phyloP scores from a whole-genome alignment of 2,888 invertebrate species.

The Ophion ellenae region DNA sequence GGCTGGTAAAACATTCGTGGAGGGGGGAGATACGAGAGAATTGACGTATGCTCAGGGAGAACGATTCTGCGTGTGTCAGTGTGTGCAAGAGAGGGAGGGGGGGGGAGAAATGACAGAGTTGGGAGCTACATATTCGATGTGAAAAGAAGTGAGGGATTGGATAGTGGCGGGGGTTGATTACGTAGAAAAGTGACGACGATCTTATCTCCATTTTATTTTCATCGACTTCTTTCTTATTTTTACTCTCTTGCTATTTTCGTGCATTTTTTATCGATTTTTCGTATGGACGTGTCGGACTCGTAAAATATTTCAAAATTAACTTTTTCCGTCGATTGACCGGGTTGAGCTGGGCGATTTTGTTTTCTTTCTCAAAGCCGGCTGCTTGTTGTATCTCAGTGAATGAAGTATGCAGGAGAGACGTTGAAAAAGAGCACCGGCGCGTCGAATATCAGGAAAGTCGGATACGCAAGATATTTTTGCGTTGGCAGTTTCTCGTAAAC shows the following conservation, averaged over 20 bases:
- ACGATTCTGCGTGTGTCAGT: slow-evolving; percentile 11
- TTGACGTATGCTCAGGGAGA: slow-evolving; percentile 28
- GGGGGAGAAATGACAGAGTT: slow-evolving; percentile 36
- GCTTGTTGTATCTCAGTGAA: neutral
- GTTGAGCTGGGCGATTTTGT: neutral
- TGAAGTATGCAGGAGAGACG: neutral
- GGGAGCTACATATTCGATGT: slow-evolving; percentile 20
- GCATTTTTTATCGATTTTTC: neutral
- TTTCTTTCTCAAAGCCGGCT: neutral
- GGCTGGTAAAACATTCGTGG: slow-evolving; percentile 35
- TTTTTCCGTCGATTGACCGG: neutral
- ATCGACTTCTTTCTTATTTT: slow-evolving; percentile 4
- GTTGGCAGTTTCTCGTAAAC: neutral
- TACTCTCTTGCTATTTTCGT: neutral
- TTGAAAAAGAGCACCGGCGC: neutral
- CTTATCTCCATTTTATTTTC: slow-evolving; percentile 3
- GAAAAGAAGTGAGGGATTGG: neutral
- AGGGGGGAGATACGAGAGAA: slow-evolving; percentile 11
- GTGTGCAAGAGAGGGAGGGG: slow-evolving; percentile 10
- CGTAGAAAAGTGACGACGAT: slow-evolving; percentile 28
- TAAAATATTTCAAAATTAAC: neutral
- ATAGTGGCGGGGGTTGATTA: slow-evolving; percentile 17
- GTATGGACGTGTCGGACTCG: neutral
- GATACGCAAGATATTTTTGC: neutral
- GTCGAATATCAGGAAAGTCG: neutral